Evolutionary conservation across 2,113 vertebrate species (phyloP), one percentile per base, ranked within the genome.

Genomic region (Chionodraco myersi): DNA sequence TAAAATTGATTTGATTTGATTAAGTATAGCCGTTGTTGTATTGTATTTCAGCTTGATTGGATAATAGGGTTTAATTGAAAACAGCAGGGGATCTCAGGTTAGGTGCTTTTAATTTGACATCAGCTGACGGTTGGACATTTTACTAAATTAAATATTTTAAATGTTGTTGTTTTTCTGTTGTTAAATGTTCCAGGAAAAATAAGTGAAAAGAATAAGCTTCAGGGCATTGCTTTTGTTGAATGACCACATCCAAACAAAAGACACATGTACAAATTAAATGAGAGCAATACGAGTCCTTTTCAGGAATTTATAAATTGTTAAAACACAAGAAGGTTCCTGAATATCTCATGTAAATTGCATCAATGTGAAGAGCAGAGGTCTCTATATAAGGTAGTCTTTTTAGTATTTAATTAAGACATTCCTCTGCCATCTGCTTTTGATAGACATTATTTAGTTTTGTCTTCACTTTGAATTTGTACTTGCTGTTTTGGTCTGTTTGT

Each of bases 1-100:
- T 30, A 30, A 30, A 30, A 30, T 30, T 30, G 30, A 30, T 3
- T 30, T 30, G 30, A 30, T 30, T 30, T 30, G 30, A 30, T 30
- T 89, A 93, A 95, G 91, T 83, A 44, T 81, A 86, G 75, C 89
- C 91, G 93, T 88, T 94, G 93, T 15, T 84, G 45, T 60, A 79
- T 80, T 89, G 64, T 79, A 51, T 84, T 90, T 84, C 61, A 80
- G 80, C 91, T 63, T 6, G 66, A 92, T 85, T 88, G 77, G 86
- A 88, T 89, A 90, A 90, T 88, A 86, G 72, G 91, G 78, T 84
- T 85, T 89, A 77, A 95, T 94, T 92, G 74, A 91, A 95, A 95
- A 92, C 93, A 95, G 92, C 71, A 21, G 65, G 62, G 56, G 34
- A 60, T 52, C 89, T 88, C 88, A 78, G 89, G 79, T 88, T 77